Evolutionary conservation across 2,797 vertebrate genomes (phyloP).

Genomic region (Rhinophrynus dorsalis): DNA sequence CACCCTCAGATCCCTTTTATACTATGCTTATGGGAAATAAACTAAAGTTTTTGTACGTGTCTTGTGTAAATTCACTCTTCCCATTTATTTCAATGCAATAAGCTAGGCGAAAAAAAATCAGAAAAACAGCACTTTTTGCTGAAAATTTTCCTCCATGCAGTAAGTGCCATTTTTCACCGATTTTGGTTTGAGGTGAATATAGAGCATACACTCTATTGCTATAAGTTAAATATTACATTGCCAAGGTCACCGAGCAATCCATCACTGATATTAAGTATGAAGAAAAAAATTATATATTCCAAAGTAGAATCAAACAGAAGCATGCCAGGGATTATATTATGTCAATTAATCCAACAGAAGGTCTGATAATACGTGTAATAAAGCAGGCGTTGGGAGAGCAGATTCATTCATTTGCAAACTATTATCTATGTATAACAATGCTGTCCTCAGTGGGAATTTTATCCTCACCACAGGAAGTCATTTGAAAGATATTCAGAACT

Average conservation of each 20-base stretch:
- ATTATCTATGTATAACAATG: slow-evolving; percentile 2
- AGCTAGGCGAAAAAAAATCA: too few species aligned
- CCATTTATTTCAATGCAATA: too few species aligned
- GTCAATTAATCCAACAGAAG: slow-evolving; percentile 2
- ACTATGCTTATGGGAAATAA: too few species aligned
- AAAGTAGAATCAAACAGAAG: neutral
- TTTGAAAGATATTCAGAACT: neutral
- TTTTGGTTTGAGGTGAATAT: too few species aligned
- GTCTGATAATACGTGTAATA: slow-evolving; percentile 10
- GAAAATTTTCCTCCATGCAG: too few species aligned
- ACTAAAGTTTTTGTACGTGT: too few species aligned
- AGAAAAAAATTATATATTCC: neutral
- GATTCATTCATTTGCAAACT: neutral
- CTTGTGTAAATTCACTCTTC: too few species aligned
- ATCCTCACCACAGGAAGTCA: neutral
- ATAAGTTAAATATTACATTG: neutral
- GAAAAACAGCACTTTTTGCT: too few species aligned
- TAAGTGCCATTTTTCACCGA: too few species aligned
- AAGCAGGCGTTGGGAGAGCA: neutral
- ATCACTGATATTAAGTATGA: neutral
- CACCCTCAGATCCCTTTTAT: too few species aligned
- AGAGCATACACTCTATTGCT: too few species aligned
- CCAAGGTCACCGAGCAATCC: neutral
- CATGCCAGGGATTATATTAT: neutral
- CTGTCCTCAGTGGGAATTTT: neutral